Base-by-base conservation (phyloP, 2,113 vertebrate species). In the Neofelis nebulosa region DNA sequence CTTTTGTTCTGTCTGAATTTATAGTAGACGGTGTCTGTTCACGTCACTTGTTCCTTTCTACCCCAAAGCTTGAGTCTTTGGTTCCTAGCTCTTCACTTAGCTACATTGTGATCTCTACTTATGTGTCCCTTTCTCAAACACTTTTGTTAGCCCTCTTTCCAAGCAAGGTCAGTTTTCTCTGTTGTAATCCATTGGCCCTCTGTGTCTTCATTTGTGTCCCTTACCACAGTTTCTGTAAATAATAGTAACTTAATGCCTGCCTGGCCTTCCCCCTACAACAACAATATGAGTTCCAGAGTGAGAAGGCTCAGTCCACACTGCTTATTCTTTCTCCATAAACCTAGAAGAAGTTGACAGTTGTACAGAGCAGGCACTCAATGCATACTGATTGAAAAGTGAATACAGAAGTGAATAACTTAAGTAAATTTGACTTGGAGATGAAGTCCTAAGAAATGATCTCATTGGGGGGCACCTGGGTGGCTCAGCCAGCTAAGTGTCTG, bases 381-480 rank as follows among this genome's bases (percentile, higher is more conserved):
- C 4, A 16, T 61, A 83, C 55, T 69, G 78, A 95, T n/a, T 92
- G 16, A 69, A 84, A 95, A 25, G 2, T 33, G 69, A 55, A 61
- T 84, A 38, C 15, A 78, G 71, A 95, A 50, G 18, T 45, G 12
- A 96, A 50, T 23, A 9, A 55, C 31, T 66, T 66, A 73, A 79
- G 41, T 80, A 71, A 78, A 78, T 78, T 93, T 82, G 66, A 91
- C 78, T 93, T 71, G 45, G n/a, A 68, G 29, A 79, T 91, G 36
- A 89, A 45, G 31, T 89, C 41, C 18, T 68, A 0, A n/a, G n/a
- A 29, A 73, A 18, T 71, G 15, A 48, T 80, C 31, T 15, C 11
- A 73, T 95, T 88, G 85, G 18, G 31, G 9, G 2, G 45, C 45
- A 45, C 45, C 45, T 45, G 45, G 7, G 45, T 45, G 45, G 45